Percentiles rank a stretch among this genome's conserved stretches.
Evolutionary conservation across 92 coral and sea anemone genomes (phyloP).

Genomic region (Siderastrea radians): DNA sequence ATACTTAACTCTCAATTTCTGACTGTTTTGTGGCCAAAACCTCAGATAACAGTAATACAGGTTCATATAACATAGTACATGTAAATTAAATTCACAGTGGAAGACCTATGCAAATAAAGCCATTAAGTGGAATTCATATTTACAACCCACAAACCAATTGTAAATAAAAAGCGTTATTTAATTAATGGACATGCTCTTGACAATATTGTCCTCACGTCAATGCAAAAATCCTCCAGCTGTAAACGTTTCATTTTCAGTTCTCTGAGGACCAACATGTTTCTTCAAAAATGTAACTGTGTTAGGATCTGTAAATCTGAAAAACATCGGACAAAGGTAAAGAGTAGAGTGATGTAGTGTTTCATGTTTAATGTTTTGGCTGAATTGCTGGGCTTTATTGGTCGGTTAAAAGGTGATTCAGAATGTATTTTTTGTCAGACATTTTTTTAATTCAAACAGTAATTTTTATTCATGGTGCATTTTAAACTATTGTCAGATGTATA

Average conservation of each 20-base stretch:
- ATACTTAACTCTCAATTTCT: neutral
- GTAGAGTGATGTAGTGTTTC: neutral
- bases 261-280: conserved; percentile 34
- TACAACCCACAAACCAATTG: conserved; percentile 38
- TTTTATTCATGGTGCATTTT: conserved; percentile 14
- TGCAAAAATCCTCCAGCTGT: conserved; percentile 9
- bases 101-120: neutral
- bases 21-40: conserved; percentile 19
- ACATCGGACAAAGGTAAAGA: conserved; percentile 24
- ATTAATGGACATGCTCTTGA: conserved; percentile 19
- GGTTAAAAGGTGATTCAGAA: neutral
- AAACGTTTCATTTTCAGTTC: neutral
- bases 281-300: conserved; percentile 57
- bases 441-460: conserved; percentile 14
- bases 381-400: conserved; percentile 7
- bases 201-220: conserved; percentile 1
- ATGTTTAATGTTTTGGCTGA: neutral
- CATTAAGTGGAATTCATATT: conserved; percentile 22
- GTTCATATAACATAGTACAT: neutral
- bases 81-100: conserved; percentile 11
- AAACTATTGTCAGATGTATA: neutral
- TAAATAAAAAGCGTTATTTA: conserved; percentile 31
- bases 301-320: conserved; percentile 37
- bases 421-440: conserved; percentile 9
- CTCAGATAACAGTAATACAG: neutral